Conservation (phyloP, 2,888 invertebrate species). For the Sthenelais limicola region DNA sequence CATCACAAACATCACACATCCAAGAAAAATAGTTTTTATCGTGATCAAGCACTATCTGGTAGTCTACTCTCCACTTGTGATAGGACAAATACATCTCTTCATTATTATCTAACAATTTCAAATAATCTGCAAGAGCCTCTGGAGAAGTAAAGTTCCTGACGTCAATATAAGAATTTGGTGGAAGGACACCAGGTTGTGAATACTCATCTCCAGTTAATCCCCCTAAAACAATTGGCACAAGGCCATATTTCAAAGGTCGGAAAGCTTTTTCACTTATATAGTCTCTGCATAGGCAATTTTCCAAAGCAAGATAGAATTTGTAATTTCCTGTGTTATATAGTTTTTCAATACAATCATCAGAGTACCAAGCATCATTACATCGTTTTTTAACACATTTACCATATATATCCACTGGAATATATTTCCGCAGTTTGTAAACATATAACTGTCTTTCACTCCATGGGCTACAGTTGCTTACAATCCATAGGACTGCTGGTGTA, state of each 20-base stretch:
- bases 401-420: slow-evolving; percentile 35
- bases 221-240: slow-evolving; percentile 37
- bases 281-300: slow-evolving; percentile 30
- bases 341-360: not conserved
- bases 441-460: slow-evolving; percentile 1
- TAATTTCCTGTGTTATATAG: slow-evolving; percentile 25
- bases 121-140: slow-evolving; percentile 6
- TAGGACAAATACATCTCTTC: not conserved
- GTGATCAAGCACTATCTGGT: not conserved
- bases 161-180: slow-evolving; percentile 33
- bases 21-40: too few relatives aligned
- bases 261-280: slow-evolving; percentile 23
- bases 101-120: slow-evolving; percentile 11
- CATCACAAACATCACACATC: not conserved
- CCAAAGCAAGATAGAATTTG: slow-evolving; percentile 31
- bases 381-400: not conserved
- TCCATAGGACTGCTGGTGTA: slow-evolving; percentile 4
- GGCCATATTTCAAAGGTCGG: not conserved
- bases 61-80: not conserved
- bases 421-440: not conserved
- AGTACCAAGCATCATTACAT: not conserved
- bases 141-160: slow-evolving; percentile 26
- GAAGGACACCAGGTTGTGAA: not conserved
- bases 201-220: slow-evolving; percentile 6
- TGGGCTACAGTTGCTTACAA: slow-evolving; percentile 22